Conservation (phyloP, 2,888 invertebrate genomes). For the Heliconius cydno region DNA sequence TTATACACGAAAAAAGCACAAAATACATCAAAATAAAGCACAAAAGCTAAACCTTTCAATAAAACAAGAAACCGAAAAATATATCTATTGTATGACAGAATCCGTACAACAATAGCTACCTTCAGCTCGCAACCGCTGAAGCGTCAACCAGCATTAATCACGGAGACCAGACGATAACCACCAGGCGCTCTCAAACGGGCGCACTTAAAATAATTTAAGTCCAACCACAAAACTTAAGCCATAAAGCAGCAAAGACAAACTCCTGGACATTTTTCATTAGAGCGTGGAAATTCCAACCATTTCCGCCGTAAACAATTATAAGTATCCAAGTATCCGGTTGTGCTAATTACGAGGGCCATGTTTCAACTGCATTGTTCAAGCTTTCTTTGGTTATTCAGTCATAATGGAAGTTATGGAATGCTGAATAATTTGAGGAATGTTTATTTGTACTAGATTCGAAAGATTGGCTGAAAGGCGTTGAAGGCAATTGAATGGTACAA, state of each 20-base stretch:
- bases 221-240: slow-evolving; percentile 68
- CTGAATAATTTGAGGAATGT: neutral
- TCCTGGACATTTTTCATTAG: slow-evolving; percentile 79
- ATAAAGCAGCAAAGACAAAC: slow-evolving; percentile 76
- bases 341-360: slow-evolving; percentile 59
- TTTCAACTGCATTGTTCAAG: slow-evolving; percentile 39
- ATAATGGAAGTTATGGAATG: slow-evolving; percentile 11
- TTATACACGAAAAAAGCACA: neutral
- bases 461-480: neutral
- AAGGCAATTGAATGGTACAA: too few species aligned
- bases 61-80: slow-evolving; percentile 2
- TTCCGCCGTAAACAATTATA: slow-evolving; percentile 75
- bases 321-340: slow-evolving; percentile 68
- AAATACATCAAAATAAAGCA: too few species aligned
- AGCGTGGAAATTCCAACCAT: slow-evolving; percentile 59
- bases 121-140: slow-evolving; percentile 31
- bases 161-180: slow-evolving; percentile 70
- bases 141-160: slow-evolving; percentile 64
- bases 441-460: neutral
- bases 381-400: slow-evolving; percentile 13
- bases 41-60: slow-evolving; percentile 2
- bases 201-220: slow-evolving; percentile 79
- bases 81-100: neutral
- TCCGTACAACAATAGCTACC: slow-evolving; percentile 39
- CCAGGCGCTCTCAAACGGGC: slow-evolving; percentile 71